Conservation (phyloP, 2,113 vertebrate species). For the Mustela nigripes region DNA sequence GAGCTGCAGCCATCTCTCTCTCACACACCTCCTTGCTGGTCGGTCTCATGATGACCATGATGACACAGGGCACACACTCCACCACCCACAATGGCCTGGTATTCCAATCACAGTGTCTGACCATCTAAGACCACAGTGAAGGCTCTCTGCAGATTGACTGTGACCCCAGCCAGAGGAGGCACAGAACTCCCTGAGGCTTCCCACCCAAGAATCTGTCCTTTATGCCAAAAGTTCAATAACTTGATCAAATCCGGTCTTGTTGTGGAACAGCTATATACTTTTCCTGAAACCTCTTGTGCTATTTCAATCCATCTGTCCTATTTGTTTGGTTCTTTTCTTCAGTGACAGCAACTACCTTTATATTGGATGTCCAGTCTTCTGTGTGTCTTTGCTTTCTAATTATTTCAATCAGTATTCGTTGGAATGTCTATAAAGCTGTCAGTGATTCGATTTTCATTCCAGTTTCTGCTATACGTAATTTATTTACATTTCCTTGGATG, state of each 20-base stretch:
- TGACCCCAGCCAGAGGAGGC: background rate
- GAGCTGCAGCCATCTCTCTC: background rate
- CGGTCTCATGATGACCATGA: background rate
- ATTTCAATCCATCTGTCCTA: background rate
- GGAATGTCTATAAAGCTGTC: background rate
- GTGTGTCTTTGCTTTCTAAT: background rate
- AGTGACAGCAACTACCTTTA: background rate
- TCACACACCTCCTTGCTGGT: background rate
- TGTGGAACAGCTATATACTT: background rate
- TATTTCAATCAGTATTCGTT: background rate
- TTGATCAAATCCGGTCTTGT: conserved; percentile 30
- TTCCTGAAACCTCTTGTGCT: conserved; percentile 6
- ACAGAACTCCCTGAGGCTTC: background rate
- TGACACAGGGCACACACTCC: background rate
- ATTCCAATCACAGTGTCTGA: background rate
- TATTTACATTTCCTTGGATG: conserved; percentile 32
- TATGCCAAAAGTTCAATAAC: background rate
- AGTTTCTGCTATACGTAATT: conserved; percentile 27
- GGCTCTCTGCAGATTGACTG: background rate
- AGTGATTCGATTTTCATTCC: conserved; percentile 37
- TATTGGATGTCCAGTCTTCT: background rate
- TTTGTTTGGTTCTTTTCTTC: background rate
- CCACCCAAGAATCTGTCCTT: background rate
- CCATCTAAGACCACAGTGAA: background rate
- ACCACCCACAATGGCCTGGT: background rate